These are phyloP conservation scores for Proteles cristata DNA, from an alignment of 2,113 vertebrate species.

Conservation along the genomic window DNA sequence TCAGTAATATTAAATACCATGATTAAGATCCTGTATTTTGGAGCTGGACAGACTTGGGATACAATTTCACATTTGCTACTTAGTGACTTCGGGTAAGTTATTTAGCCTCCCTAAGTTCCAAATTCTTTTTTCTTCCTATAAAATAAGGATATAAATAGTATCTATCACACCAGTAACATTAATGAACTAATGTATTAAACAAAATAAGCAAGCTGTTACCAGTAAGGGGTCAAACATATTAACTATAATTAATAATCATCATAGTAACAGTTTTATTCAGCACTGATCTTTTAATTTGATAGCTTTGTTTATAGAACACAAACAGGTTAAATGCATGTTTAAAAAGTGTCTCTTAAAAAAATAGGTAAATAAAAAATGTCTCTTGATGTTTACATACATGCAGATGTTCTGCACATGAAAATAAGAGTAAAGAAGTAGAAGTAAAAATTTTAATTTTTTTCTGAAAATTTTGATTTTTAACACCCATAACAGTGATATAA, in stretches of 20 bases:
- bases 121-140: background rate
- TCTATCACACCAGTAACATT: background rate
- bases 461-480: conserved; percentile 37
- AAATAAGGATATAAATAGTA: background rate
- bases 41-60: background rate
- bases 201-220: conserved; percentile 7
- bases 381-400: conserved; percentile 47
- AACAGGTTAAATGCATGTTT: background rate
- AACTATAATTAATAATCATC: conserved; percentile 11
- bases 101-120: conserved; percentile 10
- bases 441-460: background rate
- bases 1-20: conserved; percentile 22
- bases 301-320: conserved; percentile 39
- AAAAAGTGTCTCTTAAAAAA: background rate
- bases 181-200: conserved; percentile 15
- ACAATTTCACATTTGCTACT: background rate
- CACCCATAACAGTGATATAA: background rate
- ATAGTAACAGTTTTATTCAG: background rate
- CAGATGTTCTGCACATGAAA: conserved; percentile 28
- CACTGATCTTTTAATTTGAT: conserved; percentile 19
- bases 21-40: background rate
- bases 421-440: background rate
- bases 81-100: background rate
- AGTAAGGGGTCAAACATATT: background rate
- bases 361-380: background rate